Conservation (phyloP, 2,113 vertebrate species). For the Ptyas mucosa region DNA sequence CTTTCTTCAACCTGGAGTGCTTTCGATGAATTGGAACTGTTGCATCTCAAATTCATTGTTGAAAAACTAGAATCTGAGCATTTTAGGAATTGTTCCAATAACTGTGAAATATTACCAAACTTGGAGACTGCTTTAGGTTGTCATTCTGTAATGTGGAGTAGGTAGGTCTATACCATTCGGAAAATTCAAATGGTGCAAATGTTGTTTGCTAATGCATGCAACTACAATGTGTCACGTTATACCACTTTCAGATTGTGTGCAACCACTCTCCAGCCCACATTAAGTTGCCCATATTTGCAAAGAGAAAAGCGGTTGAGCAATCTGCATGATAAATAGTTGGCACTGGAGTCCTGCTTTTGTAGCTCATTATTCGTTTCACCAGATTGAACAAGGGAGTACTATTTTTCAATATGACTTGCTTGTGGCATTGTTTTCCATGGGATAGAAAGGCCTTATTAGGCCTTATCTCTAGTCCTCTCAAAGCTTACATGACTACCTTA, state of each 20-base stretch:
- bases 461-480: background rate
- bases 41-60: background rate
- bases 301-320: background rate
- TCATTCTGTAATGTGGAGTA: background rate
- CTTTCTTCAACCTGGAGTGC: background rate
- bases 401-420: background rate
- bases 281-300: background rate
- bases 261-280: background rate
- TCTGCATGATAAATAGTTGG: background rate
- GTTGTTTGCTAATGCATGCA: no score
- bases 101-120: background rate
- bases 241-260: background rate
- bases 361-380: background rate
- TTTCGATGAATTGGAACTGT: background rate
- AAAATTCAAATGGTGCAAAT: background rate
- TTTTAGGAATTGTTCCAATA: background rate
- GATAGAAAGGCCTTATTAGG: background rate
- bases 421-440: background rate
- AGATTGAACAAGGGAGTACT: background rate
- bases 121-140: background rate
- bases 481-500: background rate
- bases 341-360: background rate
- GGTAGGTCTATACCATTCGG: background rate
- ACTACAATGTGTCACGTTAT: background rate
- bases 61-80: background rate